Evolutionary conservation across 1,140 invertebrate species (phyloP), one percentile per base, ranked within the genome.

Genomic region (Mycetomoellerius zeteki): DNA sequence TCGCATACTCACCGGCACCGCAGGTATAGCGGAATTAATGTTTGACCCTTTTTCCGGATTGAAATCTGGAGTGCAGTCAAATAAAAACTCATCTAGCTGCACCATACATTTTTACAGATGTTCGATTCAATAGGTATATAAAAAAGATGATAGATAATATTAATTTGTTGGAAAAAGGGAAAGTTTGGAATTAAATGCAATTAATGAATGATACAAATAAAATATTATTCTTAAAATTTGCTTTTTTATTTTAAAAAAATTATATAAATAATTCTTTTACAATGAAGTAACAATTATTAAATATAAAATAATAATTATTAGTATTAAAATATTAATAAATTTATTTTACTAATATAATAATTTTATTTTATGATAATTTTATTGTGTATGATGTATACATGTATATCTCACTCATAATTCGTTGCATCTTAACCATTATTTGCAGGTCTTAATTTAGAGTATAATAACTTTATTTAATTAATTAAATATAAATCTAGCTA

Each of bases 11-110:
- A 10, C 37, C 52, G 52, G 16, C 24, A 52, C 19, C 33, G 78
- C 37, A 73, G 58, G 24, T 73, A 58, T 3, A 47, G 14, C 52
- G 67, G 24, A 73, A 82, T 72, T 58, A 58, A 82, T 82, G 52
- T 21, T 62, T 33, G 7, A 27, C 7, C 37, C 16, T 64, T 72
- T 30, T 72, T 24, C 33, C 33, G 6, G 8, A 52, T 8, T 8
- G 27, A 69, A 19, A 10, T 7, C 58, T 52, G 27, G 2, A 14
- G 19, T 7, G 19, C 24, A 7, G 3, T 50, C 8, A 21, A 47
- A 19, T 71, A 47, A 33, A 76, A 60, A 5, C 2, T 1, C 19
- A 14, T 16, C 6, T 54, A 54, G n/a, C 12, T 16, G 19, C n/a
- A 65, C 14, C 10, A 64, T 33, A 33, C 1, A 65, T 33, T 65